Evolutionary conservation across 23 tunicate genomes (phyloP).

Genomic region (Styela clava): DNA sequence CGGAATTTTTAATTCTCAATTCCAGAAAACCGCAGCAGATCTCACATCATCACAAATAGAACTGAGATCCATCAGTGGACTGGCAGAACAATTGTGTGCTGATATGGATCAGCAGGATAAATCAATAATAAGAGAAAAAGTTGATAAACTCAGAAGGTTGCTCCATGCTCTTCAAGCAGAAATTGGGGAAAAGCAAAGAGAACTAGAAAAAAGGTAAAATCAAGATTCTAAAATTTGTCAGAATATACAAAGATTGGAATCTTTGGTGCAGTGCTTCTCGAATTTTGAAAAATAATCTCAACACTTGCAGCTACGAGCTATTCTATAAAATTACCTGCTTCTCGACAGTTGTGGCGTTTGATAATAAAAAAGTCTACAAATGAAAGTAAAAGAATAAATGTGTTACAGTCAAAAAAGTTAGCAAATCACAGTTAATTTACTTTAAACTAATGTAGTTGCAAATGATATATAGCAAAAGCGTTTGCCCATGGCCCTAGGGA

Average conservation of each 20-base stretch:
- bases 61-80: constrained; percentile 56
- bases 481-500: too few species aligned
- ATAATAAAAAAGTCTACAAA: too few species aligned
- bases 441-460: too few species aligned
- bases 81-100: constrained; percentile 76
- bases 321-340: too few species aligned
- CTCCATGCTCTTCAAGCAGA: constrained; percentile 58
- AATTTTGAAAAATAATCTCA: neutral
- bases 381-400: too few species aligned
- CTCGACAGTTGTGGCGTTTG: too few species aligned
- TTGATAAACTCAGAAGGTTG: constrained; percentile 51
- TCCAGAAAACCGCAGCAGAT: constrained; percentile 83
- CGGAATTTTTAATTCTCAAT: neutral
- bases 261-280: neutral
- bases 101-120: constrained; percentile 75
- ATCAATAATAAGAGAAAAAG: constrained; percentile 57
- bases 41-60: constrained; percentile 62
- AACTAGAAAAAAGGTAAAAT: constrained; percentile 70
- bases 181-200: constrained; percentile 63
- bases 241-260: neutral
- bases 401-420: too few species aligned
- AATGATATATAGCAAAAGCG: too few species aligned
- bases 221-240: neutral
- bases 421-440: too few species aligned
- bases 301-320: too few species aligned